Conservation (phyloP, 2,113 vertebrate species). For the Camelus dromedarius region DNA sequence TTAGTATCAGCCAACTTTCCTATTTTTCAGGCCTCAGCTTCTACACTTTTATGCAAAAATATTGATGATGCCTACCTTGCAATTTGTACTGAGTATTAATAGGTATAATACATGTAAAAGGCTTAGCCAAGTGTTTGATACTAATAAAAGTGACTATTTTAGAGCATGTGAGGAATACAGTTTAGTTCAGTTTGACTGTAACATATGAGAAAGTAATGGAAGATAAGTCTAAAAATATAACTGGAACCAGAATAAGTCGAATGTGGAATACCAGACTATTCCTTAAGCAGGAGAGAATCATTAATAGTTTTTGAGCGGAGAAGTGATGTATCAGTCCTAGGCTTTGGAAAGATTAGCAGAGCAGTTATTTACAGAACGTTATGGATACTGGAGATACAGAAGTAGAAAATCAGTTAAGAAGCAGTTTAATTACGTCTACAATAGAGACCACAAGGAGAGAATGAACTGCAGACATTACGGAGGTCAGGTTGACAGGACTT, state of each 20-base stretch:
- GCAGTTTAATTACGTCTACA: background rate
- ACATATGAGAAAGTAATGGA: background rate
- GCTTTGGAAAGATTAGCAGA: background rate
- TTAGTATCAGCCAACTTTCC: background rate
- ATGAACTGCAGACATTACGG: background rate
- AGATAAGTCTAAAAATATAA: background rate
- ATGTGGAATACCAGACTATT: background rate
- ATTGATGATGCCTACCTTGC: background rate
- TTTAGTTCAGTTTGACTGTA: background rate
- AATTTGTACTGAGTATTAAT: background rate
- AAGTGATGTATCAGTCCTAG: background rate
- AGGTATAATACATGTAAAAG: background rate
- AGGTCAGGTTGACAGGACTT: background rate
- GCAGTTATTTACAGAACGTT: background rate
- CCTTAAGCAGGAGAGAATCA: background rate
- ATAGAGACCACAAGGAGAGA: background rate
- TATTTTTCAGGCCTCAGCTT: background rate
- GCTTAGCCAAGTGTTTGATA: background rate
- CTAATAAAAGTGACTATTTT: background rate
- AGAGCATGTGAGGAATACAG: background rate
- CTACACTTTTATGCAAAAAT: background rate
- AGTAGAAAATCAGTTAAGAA: conserved; percentile 31
- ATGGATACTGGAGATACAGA: background rate
- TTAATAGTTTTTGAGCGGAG: background rate
- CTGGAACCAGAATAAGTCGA: background rate